Evolutionary conservation across 2,113 vertebrate genomes (phyloP).

Genomic region (Amphiprion ocellaris): DNA sequence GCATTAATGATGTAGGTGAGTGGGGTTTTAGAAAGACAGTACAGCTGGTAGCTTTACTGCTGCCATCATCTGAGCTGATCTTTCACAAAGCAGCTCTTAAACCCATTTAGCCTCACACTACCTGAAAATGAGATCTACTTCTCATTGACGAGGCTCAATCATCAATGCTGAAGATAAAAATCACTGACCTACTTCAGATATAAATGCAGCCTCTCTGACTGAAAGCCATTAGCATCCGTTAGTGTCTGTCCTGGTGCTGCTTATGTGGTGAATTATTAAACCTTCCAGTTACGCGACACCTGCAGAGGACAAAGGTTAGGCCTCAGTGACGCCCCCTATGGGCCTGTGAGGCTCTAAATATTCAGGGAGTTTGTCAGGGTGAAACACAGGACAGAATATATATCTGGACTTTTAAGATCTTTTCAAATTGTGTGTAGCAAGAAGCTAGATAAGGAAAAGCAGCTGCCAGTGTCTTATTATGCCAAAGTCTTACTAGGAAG

Average conservation of each 20-base stretch:
- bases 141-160: background rate
- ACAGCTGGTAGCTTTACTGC: background rate
- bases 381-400: background rate
- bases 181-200: background rate
- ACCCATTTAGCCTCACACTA: background rate
- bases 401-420: too few relatives aligned
- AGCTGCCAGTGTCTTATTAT: too few relatives aligned
- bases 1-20: background rate
- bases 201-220: background rate
- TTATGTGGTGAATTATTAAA: slow-evolving; percentile 76
- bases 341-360: background rate
- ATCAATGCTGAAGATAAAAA: background rate
- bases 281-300: slow-evolving; percentile 59
- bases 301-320: slow-evolving; percentile 47
- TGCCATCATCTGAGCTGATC: background rate
- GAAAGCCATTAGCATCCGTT: slow-evolving; percentile 6
- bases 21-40: background rate
- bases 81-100: background rate
- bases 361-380: background rate
- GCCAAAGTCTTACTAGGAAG: too few relatives aligned
- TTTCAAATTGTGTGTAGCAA: too few relatives aligned
- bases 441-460: too few relatives aligned
- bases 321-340: slow-evolving; percentile 46
- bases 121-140: background rate
- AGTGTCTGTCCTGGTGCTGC: background rate